Base-by-base conservation (phyloP, 2,888 invertebrate genomes). In the Cyclophora albipunctata region DNA sequence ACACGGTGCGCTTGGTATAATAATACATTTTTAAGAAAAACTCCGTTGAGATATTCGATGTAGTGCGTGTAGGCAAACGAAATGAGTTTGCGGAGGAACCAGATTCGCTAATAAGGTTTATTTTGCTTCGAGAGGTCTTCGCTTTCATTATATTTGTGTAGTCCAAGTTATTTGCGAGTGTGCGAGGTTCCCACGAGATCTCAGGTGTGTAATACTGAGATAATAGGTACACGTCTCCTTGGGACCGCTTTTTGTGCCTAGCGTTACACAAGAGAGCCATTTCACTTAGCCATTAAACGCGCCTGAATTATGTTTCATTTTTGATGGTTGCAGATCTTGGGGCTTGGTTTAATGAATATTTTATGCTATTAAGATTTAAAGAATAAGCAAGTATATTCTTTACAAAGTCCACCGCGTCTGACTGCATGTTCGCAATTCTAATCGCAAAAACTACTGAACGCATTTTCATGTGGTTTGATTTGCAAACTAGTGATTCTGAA, bases 171-270 rank as follows among this genome's bases (percentile, higher is more conserved):
- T 43, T 43, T 20, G 43, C 43, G 33, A 43, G 20, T 34, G 43
- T 6, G 33, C 20, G 55, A 62, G 71, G 66, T 81, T 81, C 81
- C 75, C 82, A 81, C 78, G 78, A 64, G 65, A 56, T 61, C 64
- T 62, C 62, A 50, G 60, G 69, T 69, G 69, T 70, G 67, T 72
- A 73, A 75, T 75, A 72, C 65, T 66, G 58, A 61, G 64, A 62
- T 81, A 81, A 82, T 81, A 70, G 78, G 66, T 80, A 80, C 78
- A 78, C 64, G 78, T 61, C 61, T 56, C 65, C 63, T 62, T 59
- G 49, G 59, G 45, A 62, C 43, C 43, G 59, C 58, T 75, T 78
- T 77, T 77, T 80, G 68, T 69, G 53, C 53, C 43, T 56, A 59
- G 51, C 54, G 52, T 66, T 64, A 55, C 59, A 58, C 63, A 67